Percentiles rank a stretch among this genome's conserved stretches.
phyloP scores from a whole-genome alignment of 2,113 vertebrate species.

The Calonectris borealis region DNA sequence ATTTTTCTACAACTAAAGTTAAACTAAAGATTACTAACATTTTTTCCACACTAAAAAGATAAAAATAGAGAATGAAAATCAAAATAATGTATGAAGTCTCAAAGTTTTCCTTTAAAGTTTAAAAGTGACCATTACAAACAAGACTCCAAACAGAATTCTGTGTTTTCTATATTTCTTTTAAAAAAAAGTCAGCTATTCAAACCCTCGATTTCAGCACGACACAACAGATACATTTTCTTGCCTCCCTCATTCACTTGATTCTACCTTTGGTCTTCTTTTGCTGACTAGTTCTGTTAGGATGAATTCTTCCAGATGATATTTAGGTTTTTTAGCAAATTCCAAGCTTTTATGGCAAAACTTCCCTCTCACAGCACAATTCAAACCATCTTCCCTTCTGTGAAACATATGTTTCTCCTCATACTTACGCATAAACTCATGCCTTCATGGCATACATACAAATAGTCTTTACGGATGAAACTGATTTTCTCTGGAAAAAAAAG shows the following conservation, averaged over 20 bases:
- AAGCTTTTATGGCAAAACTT: background rate
- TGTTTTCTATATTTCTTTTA: background rate
- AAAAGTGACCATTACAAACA: background rate
- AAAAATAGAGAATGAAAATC: background rate
- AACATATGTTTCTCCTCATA: background rate
- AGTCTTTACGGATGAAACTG: background rate
- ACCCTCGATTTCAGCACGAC: background rate
- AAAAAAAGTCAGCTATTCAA: background rate
- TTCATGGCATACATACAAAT: background rate
- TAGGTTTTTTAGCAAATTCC: background rate
- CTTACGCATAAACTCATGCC: background rate
- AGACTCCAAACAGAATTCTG: background rate
- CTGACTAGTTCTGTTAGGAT: background rate
- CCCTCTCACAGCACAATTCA: background rate
- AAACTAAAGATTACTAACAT: background rate
- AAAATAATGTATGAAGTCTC: background rate
- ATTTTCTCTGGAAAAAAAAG: background rate
- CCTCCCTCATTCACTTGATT: background rate
- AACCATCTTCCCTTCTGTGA: background rate
- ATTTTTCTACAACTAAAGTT: background rate
- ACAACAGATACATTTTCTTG: background rate
- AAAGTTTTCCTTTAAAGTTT: background rate
- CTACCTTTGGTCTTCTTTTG: background rate
- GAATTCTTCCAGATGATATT: background rate
- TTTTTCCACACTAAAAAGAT: background rate